Evolutionary conservation across 2,113 vertebrate species (phyloP).

Genomic region (Poeciliopsis retropinna): DNA sequence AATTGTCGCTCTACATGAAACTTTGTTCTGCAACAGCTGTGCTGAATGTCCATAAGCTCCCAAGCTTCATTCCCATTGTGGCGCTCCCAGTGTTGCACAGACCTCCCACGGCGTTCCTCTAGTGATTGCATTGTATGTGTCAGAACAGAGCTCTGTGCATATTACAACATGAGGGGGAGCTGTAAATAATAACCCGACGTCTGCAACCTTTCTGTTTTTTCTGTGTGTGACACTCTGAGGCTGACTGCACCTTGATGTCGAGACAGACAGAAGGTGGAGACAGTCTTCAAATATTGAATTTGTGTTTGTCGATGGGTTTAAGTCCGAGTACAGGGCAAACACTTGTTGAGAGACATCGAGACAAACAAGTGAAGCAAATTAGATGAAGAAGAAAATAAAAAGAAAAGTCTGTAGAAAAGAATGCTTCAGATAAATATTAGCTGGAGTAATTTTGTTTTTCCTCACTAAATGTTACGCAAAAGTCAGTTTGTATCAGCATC

Average conservation of each 20-base stretch:
- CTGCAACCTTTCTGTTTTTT: conserved; percentile 16
- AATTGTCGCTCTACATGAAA: conserved; percentile 25
- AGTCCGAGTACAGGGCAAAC: conserved; percentile 21
- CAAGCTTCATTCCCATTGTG: conserved; percentile 55
- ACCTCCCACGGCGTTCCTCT: conserved; percentile 54
- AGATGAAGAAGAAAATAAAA: conserved; percentile 11
- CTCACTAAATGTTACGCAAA: conserved; percentile 9
- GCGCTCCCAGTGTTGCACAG: conserved; percentile 50
- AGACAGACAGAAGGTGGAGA: conserved; percentile 12
- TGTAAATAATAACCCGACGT: conserved; percentile 30
- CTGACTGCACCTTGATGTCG: conserved; percentile 16
- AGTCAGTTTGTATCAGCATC: conserved; percentile 38
- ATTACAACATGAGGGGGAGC: conserved; percentile 34
- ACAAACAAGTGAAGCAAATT: conserved; percentile 5
- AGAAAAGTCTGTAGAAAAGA: not conserved
- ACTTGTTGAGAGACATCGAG: not conserved
- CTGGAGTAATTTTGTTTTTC: conserved; percentile 27
- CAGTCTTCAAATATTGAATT: conserved; percentile 26
- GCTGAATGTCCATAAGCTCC: conserved; percentile 60
- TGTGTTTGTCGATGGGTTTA: conserved; percentile 33
- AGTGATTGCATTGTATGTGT: conserved; percentile 60
- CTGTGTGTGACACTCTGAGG: conserved; percentile 16
- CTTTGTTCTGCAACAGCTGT: conserved; percentile 65
- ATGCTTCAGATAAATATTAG: conserved; percentile 16
- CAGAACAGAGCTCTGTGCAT: conserved; percentile 52